Evolutionary conservation across 2,888 invertebrate species (phyloP), one percentile per base, ranked within the genome.

Genomic region (Noctuana brunneofusca): DNA sequence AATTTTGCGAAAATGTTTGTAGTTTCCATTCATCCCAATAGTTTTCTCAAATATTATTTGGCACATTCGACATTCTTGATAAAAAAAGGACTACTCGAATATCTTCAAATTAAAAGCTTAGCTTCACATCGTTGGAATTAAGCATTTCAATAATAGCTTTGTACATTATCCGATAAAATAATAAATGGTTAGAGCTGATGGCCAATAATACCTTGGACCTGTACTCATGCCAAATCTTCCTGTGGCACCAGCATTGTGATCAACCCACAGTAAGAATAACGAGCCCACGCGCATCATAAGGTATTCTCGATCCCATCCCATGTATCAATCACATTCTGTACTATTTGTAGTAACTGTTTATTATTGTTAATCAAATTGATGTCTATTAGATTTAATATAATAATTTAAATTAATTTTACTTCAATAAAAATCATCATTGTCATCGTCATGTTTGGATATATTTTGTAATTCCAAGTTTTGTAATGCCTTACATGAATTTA

Each of bases 281-380:
- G 72, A 67, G 66, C 87, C 87, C 82, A 87, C 87, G 83, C 84
- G 67, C 71, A 72, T 71, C 65, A 68, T 72, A 68, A 77, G 79
- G 77, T 83, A 84, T 82, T 81, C 65, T 67, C 64, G 67, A 16
- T 58, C 66, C 69, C 70, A 72, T 73, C 68, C 63, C 71, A 69
- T 68, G 70, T 70, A 73, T 78, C 76, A 76, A 76, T 74, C 72
- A 72, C 66, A 71, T 64, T 68, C 67, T 69, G 66, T 68, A 76
- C 72, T 83, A 81, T 81, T 78, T 77, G 64, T 66, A 67, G 67
- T 62, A 55, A 56, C 68, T 71, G 75, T 64, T 75, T 74, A 74
- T 69, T 71, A 68, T 43, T 16, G 16, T 16, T 6, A 43, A 43
- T 43, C 9, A 9, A 43, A 16, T 9, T 18, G 1, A 16, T 43